Percentiles rank a stretch among this genome's conserved stretches.
Conservation (phyloP, 2,888 invertebrate genomes). For the Carterocephalus palaemon region DNA sequence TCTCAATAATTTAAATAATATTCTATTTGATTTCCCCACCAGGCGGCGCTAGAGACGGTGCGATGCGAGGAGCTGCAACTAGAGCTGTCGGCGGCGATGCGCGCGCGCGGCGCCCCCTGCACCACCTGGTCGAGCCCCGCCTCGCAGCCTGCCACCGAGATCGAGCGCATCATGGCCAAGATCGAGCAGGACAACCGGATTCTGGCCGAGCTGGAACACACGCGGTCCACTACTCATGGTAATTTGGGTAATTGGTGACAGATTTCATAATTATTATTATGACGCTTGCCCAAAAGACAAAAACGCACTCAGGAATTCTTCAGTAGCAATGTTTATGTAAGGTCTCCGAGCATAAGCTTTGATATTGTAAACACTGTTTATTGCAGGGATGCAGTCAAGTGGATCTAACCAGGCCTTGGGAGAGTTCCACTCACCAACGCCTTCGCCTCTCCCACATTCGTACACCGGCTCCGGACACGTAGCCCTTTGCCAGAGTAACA, state of each 20-base stretch:
- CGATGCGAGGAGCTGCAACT: constrained; percentile 94
- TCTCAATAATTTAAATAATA: too few relatives aligned
- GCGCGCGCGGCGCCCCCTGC: constrained; percentile 59
- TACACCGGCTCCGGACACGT: constrained; percentile 69
- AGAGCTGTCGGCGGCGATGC: constrained; percentile 87
- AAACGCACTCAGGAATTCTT: too few relatives aligned
- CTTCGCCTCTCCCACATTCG: constrained; percentile 78
- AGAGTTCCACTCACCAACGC: constrained; percentile 81
- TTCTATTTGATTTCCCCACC: constrained; percentile 17
- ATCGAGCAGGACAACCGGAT: constrained; percentile 94
- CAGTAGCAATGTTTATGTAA: too few relatives aligned
- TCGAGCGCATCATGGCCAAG: constrained; percentile 96
- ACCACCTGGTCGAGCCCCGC: constrained; percentile 62
- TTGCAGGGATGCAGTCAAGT: constrained; percentile 80
- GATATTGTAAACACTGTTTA: too few relatives aligned
- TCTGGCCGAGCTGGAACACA: constrained; percentile 93
- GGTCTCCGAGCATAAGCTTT: too few relatives aligned
- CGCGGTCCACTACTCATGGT: constrained; percentile 85
- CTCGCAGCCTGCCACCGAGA: constrained; percentile 83
- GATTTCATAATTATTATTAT: too few relatives aligned
- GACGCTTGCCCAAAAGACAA: too few relatives aligned
- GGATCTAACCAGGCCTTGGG: constrained; percentile 84
- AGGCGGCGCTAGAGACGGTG: constrained; percentile 83
- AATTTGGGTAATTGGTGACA: constrained; percentile 30
- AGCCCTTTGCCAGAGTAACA: constrained; percentile 80